Percentiles rank a stretch among this genome's conserved stretches.
Conservation (phyloP, 1,140 invertebrate species). For the Lamellibrachia luymesi region DNA sequence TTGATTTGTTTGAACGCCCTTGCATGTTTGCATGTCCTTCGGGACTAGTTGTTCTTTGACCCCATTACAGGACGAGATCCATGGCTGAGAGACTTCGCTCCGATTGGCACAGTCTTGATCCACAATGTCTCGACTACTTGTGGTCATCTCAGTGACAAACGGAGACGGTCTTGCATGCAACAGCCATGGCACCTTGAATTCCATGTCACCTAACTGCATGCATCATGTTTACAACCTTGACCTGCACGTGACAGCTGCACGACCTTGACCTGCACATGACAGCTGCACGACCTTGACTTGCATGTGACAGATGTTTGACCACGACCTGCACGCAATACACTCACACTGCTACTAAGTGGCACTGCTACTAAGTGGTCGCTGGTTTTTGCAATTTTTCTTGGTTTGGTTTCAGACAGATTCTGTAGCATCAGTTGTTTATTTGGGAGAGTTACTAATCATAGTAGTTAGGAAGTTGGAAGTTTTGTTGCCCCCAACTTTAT, state of each 20-base stretch:
- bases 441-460: no score
- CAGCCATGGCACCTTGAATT: no score
- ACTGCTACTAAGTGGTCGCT: no score
- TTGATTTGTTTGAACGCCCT: neutral
- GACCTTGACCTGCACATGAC: neutral
- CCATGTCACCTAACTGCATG: neutral
- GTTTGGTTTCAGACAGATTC: no score
- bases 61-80: neutral
- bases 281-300: neutral
- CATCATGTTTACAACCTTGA: neutral
- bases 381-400: no score
- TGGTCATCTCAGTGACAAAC: constrained; percentile 17
- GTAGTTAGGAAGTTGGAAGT: no score
- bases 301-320: neutral
- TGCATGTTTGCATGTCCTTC: neutral
- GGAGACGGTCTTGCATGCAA: neutral
- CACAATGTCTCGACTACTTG: constrained; percentile 15
- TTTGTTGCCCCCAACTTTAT: no score
- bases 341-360: no score
- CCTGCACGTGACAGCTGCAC: neutral
- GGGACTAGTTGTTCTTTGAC: no score
- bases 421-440: no score
- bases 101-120: constrained; percentile 23
- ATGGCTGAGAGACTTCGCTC: neutral
- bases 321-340: no score